Evolutionary conservation across 2,797 vertebrate species (phyloP), one percentile per base, ranked within the genome.

Genomic region (Carapus acus): DNA sequence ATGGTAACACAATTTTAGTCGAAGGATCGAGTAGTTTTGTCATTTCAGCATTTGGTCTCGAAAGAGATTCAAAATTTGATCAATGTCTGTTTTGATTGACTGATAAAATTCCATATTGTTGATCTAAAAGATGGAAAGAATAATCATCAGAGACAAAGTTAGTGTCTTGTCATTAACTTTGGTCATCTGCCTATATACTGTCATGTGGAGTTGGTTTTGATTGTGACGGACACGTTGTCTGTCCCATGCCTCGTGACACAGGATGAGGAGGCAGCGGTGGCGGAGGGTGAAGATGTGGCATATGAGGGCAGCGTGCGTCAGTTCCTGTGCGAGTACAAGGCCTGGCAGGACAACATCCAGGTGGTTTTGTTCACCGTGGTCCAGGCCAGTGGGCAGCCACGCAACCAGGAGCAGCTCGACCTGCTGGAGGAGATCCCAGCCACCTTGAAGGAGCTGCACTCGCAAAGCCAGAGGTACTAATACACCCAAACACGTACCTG

Each of bases 281-380:
- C 90, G 1, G 96, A 99, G 8, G 93, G 94, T 27, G 96, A 99
- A 78, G 94, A 97, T 54, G 89, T 97, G 81, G 86, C 88, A 1
- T 97, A 94, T 57, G 93, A 98, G 62, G 94, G 91, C 49, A 97
- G 96, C 34, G 95, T 99, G 65, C 92, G 95, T 43, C 93, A 96
- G 78, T 99, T 95, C 83, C 86, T 98, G 79, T 82, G 90, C 0
- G 93, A 98, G 86, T 98, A 99, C 86, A 98, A 98, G 74, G 93
- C 91, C 0, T 99, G 96, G 96, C 96, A 99, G 74, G 95, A 99
- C 84, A 98, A 96, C 80, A 91, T 98, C 81, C 96, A 99, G 87
- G 91, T 95, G 3, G 94, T 95, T 63, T 73, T 99, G 49, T 97
- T 98, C 83, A 98, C 94, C 0, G 88, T 98, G 74, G 92, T 98